A percentile compares a stretch with the other conserved stretches of the same genome.
Evolutionary conservation across 2,888 invertebrate genomes (phyloP).

Genomic region (Drosophila birchii): DNA sequence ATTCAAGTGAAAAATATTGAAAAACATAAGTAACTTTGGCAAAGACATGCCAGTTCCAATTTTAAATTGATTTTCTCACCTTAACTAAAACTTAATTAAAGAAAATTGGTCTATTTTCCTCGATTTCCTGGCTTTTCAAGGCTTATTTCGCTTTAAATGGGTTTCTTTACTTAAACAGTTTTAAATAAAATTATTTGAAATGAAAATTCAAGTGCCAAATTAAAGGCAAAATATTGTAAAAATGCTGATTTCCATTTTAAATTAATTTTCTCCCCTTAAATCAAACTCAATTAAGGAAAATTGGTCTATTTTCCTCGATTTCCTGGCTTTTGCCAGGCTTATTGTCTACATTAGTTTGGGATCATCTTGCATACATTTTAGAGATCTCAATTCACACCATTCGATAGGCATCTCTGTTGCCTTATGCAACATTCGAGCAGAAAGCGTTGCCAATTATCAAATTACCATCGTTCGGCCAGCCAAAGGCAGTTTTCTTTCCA

Average conservation of each 20-base stretch:
- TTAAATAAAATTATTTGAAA: background rate
- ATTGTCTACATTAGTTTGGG: background rate
- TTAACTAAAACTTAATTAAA: background rate
- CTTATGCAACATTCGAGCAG: constrained; percentile 35
- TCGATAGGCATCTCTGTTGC: background rate
- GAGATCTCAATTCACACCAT: constrained; percentile 3
- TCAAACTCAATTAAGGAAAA: background rate
- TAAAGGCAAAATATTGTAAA: background rate
- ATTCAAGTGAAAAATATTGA: background rate
- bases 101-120: background rate
- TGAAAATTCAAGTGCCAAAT: background rate
- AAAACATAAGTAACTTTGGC: background rate
- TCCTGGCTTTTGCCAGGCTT: background rate
- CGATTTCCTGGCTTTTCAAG: background rate
- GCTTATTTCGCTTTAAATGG: background rate
- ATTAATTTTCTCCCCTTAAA: background rate
- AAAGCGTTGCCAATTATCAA: constrained; percentile 67
- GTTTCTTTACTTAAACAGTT: background rate
- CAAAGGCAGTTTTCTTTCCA: constrained; percentile 12
- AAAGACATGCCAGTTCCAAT: background rate
- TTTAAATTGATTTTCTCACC: background rate
- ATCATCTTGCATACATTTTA: background rate
- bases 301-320: background rate
- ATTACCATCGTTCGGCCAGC: constrained; percentile 58
- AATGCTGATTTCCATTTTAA: background rate